Conservation (phyloP, 2,888 invertebrate genomes). For the Harpalus rubripes region DNA sequence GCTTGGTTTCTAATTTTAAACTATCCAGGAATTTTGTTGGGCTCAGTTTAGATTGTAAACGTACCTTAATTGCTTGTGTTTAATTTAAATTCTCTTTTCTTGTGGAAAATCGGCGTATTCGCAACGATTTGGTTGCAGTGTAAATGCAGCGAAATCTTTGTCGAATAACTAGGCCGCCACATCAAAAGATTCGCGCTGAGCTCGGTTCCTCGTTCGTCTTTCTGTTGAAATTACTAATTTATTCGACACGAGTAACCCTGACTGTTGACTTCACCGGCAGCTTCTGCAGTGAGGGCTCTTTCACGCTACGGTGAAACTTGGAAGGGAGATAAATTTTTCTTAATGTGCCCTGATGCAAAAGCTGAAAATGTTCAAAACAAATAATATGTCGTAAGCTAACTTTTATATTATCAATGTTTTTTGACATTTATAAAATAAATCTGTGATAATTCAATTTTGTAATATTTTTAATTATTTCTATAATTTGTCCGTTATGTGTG, state of each 20-base stretch:
- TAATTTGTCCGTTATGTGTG: no score
- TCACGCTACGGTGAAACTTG: neutral
- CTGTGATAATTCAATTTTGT: no score
- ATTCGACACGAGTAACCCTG: conserved; percentile 8
- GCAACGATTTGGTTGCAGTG: conserved; percentile 4
- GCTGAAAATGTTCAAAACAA: neutral
- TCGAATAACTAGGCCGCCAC: conserved; percentile 40
- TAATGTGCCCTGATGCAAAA: neutral
- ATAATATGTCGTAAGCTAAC: no score
- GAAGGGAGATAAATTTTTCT: conserved; percentile 14
- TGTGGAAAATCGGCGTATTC: neutral
- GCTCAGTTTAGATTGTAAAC: neutral
- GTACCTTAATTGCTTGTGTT: neutral
- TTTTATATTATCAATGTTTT: no score
- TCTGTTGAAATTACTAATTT: conserved; percentile 56
- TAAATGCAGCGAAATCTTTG: neutral
- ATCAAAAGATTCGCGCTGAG: conserved; percentile 33
- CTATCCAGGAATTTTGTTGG: neutral
- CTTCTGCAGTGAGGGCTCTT: conserved; percentile 5
- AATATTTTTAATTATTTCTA: no score
- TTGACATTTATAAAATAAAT: no score
- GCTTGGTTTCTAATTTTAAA: no score
- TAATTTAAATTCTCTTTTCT: neutral
- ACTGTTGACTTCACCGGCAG: conserved; percentile 2
- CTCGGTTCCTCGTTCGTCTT: conserved; percentile 6